These are phyloP conservation scores for Hypomecis atomaria DNA, from an alignment of 2,888 invertebrate genomes.

Conservation along the genomic window DNA sequence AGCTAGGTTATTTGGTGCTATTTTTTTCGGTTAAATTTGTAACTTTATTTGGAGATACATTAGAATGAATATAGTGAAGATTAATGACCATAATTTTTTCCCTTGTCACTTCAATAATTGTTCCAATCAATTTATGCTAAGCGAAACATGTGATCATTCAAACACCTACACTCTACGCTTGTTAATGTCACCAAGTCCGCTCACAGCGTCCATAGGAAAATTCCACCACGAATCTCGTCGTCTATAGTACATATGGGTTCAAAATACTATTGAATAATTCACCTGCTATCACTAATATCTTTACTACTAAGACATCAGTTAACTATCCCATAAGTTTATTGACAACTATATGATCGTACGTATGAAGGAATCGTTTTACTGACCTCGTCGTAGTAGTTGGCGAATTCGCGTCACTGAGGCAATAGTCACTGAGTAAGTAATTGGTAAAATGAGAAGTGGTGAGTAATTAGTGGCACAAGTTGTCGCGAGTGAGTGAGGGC, in stretches of 20 bases:
- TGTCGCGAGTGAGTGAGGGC: constrained; percentile 42
- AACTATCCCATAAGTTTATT: constrained; percentile 57
- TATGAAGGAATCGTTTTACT: constrained; percentile 48
- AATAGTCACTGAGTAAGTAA: constrained; percentile 49
- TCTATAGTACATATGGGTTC: neutral
- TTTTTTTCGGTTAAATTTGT: no score
- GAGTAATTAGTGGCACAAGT: constrained; percentile 53
- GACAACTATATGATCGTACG: constrained; percentile 22
- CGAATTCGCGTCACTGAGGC: constrained; percentile 46
- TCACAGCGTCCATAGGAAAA: neutral
- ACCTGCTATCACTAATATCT: constrained; percentile 48
- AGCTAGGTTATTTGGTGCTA: no score
- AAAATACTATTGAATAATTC: constrained; percentile 1
- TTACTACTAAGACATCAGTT: constrained; percentile 52
- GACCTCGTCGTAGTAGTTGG: constrained; percentile 49
- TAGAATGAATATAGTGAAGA: no score
- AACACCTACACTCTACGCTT: neutral
- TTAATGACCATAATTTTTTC: no score
- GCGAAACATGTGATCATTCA: neutral
- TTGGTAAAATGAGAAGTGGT: constrained; percentile 48
- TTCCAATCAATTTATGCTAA: neutral
- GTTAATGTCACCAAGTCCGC: neutral
- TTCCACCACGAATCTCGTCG: neutral
- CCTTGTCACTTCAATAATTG: no score
- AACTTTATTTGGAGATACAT: no score